Evolutionary conservation across 2,888 invertebrate species (phyloP), one percentile per base, ranked within the genome.

Genomic region (Pollenia griseotomentosa): DNA sequence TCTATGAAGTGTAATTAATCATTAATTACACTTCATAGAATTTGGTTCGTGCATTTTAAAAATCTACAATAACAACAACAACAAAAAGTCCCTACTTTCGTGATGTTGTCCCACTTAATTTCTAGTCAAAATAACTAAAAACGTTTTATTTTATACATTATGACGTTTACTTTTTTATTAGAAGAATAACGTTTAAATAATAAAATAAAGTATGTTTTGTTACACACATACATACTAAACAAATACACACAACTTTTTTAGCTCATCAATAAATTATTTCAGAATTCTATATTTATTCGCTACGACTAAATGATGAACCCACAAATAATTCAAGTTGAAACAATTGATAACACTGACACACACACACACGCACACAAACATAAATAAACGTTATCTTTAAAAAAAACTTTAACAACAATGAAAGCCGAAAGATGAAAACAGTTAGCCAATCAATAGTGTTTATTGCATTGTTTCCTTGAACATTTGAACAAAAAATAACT

Each of bases 41-140:
- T 6, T 33, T 33, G 33, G 16, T 16, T 53, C n/a, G 1, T 23
- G 23, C 6, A 23, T 16, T 57, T 23, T 23, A 1, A 57, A 57
- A 57, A 7, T 33, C 33, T 57, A 57, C 23, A 19, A 19, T 19
- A 19, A 19, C 19, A 10, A 19, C 23, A 57, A 57, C 57, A 57
- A 57, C 16, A 57, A 57, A 57, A 23, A 57, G 57, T 57, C 19
- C 57, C 33, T 57, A 12, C 19, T 23, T 57, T 23, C 23, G 11
- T 11, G 10, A 19, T 57, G n/a, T 4, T 65, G 65, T 19, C 70
- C 79, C 63, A 80, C 51, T 71, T 80, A 16, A 61, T 40, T 63
- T 63, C n/a, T 61, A 70, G 63, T 44, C 53, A 63, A 80, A 71
- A 51, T 44, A 80, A 80, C 61, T 53, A 16, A 19, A 70, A 70